Conservation (phyloP, 2,888 invertebrate species). For the Megalurothrips usitatus region DNA sequence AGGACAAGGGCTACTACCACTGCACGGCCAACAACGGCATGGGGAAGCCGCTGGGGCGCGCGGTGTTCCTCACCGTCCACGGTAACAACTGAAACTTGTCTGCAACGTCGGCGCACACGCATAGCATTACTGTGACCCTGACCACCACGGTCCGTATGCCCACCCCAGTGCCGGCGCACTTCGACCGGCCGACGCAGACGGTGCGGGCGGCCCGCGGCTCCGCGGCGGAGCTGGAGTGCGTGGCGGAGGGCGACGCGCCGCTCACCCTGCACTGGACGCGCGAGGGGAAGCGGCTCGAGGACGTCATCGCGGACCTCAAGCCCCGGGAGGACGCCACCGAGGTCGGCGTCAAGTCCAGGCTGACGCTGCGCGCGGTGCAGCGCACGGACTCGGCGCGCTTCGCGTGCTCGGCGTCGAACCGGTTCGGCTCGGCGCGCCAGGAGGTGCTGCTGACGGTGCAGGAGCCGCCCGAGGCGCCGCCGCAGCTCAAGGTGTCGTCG, state of each 20-base stretch:
- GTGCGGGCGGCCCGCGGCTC: conserved; percentile 15
- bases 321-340: conserved; percentile 21
- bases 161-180: neutral
- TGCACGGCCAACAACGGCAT: conserved; percentile 13
- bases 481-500: neutral
- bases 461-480: conserved; percentile 9
- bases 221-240: neutral
- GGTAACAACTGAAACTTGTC: neutral
- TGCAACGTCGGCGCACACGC: too few relatives aligned
- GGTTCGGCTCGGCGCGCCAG: conserved; percentile 8
- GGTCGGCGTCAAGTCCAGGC: conserved; percentile 12
- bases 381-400: conserved; percentile 8
- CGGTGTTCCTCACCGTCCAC: conserved; percentile 9
- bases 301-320: conserved; percentile 6
- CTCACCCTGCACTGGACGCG: conserved; percentile 11
- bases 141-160: too few relatives aligned
- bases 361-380: conserved; percentile 11
- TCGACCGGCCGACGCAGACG: conserved; percentile 10
- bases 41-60: conserved; percentile 1
- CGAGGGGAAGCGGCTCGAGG: neutral
- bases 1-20: neutral
- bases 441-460: conserved; percentile 19
- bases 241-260: neutral
- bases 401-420: conserved; percentile 4
- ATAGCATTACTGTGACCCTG: too few relatives aligned